These are phyloP conservation scores for Diloba caeruleocephala DNA, from an alignment of 2,888 invertebrate genomes.

Conservation along the genomic window DNA sequence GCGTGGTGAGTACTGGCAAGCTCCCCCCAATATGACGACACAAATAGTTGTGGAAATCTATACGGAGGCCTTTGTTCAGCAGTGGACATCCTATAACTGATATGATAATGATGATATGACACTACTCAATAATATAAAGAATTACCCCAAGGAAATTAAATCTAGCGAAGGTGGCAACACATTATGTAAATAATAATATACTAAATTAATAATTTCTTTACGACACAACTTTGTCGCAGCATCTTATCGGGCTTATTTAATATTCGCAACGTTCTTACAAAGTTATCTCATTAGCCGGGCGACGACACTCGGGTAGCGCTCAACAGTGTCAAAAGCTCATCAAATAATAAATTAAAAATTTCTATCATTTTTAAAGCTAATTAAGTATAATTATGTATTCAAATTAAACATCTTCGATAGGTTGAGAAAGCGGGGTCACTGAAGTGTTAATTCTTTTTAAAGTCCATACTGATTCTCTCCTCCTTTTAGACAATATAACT, in stretches of 20 bases:
- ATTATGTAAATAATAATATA: slow-evolving; percentile 8
- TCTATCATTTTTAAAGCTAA: slow-evolving; percentile 22
- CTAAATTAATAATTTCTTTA: slow-evolving; percentile 22
- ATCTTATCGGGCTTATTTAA: slow-evolving; percentile 53
- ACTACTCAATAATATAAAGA: no score
- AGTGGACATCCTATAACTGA: no score
- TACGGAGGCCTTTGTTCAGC: no score
- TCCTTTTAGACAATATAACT: no score
- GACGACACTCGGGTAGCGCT: slow-evolving; percentile 29
- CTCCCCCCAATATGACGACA: no score
- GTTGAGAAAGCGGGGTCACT: no score
- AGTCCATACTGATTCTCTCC: no score
- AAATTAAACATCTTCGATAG: background rate
- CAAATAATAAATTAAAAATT: slow-evolving; percentile 32
- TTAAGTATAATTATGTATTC: background rate
- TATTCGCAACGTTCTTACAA: slow-evolving; percentile 59
- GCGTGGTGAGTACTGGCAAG: no score
- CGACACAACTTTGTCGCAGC: slow-evolving; percentile 36
- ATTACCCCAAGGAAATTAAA: no score
- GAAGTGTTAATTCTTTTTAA: no score
- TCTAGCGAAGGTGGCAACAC: slow-evolving; percentile 1
- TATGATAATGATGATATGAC: no score
- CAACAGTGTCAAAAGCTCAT: slow-evolving; percentile 22
- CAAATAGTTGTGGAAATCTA: no score
- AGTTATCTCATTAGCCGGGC: slow-evolving; percentile 61